phyloP scores from a whole-genome alignment of 2,797 vertebrate species.

The Myiothlypis coronata region DNA sequence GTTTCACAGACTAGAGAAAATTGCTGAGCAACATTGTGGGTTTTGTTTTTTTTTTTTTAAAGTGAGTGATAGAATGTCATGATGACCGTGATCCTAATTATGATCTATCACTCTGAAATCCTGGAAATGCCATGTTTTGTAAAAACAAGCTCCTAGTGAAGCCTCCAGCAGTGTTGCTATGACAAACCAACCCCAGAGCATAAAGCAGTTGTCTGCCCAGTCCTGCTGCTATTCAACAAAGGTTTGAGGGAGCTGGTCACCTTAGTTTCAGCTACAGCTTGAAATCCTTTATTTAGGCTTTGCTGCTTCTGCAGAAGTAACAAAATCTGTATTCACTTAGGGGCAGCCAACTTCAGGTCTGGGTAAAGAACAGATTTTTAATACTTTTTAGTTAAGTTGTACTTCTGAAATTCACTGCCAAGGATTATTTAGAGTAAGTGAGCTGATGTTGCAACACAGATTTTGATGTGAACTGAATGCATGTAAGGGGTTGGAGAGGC shows the following conservation, averaged over 20 bases:
- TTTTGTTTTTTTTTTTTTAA: not conserved
- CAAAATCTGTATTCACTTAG: not conserved
- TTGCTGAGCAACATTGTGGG: not conserved
- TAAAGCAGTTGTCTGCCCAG: not conserved
- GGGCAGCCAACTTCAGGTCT: not conserved
- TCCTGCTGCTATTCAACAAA: not conserved
- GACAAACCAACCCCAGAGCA: not conserved
- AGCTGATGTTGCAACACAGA: not conserved
- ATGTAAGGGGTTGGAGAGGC: not conserved
- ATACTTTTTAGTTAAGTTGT: not conserved
- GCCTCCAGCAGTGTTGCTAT: not conserved
- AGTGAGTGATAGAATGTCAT: not conserved
- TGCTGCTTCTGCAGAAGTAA: not conserved
- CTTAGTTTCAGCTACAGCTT: not conserved
- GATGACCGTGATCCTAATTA: not conserved
- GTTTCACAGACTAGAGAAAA: not conserved
- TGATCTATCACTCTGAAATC: not conserved
- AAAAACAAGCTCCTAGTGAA: not conserved
- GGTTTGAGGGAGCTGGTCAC: not conserved
- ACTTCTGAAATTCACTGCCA: not conserved
- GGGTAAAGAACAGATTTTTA: rapidly evolving
- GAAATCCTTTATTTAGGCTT: not conserved
- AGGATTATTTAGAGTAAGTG: rapidly evolving
- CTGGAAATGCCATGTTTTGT: not conserved
- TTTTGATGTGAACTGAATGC: not conserved